These are phyloP conservation scores for Suricata suricatta DNA, from an alignment of 2,113 vertebrate genomes.

Conservation along the genomic window DNA sequence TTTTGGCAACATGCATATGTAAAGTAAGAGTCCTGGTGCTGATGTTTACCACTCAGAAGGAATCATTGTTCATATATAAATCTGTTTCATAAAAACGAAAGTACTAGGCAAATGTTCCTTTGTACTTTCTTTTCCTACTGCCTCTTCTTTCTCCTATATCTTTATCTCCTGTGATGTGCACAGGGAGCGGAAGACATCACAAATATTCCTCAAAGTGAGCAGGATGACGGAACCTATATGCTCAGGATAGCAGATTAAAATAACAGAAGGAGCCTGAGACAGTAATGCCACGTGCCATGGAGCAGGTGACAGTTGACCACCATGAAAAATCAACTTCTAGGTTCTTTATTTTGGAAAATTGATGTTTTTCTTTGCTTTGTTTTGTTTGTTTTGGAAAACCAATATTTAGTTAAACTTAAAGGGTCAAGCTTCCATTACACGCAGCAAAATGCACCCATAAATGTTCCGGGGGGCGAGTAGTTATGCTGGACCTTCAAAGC, in stretches of 20 bases:
- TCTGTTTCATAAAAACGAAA: not conserved
- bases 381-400: not conserved
- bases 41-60: not conserved
- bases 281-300: not conserved
- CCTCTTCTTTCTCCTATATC: not conserved
- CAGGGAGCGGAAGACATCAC: not conserved
- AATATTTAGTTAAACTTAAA: not conserved
- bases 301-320: not conserved
- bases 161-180: not conserved
- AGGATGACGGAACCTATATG: not conserved
- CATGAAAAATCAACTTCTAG: not conserved
- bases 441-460: not conserved
- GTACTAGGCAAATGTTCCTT: not conserved
- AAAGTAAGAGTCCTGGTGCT: not conserved
- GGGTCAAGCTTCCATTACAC: not conserved
- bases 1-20: not conserved
- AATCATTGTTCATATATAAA: not conserved
- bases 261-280: not conserved
- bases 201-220: not conserved
- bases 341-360: not conserved
- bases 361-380: not conserved
- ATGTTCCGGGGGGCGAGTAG: not conserved
- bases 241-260: not conserved
- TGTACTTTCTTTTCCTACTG: too few species aligned
- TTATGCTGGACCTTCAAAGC: not conserved